Conservation (phyloP, 2,888 invertebrate species). For the Cordilura impudica region DNA sequence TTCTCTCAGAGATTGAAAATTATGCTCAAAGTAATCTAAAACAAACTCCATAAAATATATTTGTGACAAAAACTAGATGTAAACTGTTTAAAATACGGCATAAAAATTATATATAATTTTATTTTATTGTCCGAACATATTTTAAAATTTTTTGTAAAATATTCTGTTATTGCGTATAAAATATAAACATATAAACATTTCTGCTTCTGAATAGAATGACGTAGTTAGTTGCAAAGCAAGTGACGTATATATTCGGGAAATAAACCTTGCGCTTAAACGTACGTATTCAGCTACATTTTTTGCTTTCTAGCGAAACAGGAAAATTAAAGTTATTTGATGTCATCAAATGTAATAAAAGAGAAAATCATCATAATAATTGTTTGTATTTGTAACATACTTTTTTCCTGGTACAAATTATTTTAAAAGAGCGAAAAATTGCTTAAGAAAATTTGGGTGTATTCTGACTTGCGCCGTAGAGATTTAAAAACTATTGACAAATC, state of each 20-base stretch:
- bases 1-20: slow-evolving; percentile 7
- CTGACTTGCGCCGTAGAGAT: slow-evolving; percentile 46
- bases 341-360: slow-evolving; percentile 17
- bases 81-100: background rate
- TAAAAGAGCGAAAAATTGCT: background rate
- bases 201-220: background rate
- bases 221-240: background rate
- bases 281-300: background rate
- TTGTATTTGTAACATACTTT: background rate
- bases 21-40: slow-evolving; percentile 10
- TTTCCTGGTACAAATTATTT: background rate
- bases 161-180: background rate
- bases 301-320: slow-evolving; percentile 1
- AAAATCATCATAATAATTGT: background rate
- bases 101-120: background rate
- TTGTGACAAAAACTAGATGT: slow-evolving; percentile 24
- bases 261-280: slow-evolving; percentile 2
- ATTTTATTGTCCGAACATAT: too few relatives aligned
- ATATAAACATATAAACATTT: background rate
- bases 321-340: slow-evolving; percentile 37
- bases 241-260: background rate
- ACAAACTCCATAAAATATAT: slow-evolving; percentile 15
- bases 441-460: slow-evolving; percentile 56
- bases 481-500: background rate
- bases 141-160: too few relatives aligned